A percentile compares a stretch with the other conserved stretches of the same genome.
Conservation (phyloP, 1,140 invertebrate species). For the Lepidostoma basale region DNA sequence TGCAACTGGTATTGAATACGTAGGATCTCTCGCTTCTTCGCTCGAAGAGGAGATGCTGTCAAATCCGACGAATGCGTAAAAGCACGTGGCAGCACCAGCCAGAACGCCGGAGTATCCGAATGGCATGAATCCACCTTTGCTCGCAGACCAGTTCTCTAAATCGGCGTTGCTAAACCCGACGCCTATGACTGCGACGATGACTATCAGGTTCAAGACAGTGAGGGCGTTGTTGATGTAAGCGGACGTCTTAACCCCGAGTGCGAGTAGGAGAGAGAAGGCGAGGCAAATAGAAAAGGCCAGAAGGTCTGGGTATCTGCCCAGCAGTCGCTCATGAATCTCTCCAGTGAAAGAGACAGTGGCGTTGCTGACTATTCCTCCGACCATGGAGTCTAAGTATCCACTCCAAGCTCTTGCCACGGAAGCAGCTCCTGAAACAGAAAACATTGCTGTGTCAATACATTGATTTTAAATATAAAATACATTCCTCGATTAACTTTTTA, state of each 20-base stretch:
- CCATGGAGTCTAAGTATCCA: slow-evolving; percentile 86
- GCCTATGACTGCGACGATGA: slow-evolving; percentile 76
- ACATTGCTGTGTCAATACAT: too few relatives aligned
- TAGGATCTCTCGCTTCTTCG: slow-evolving; percentile 84
- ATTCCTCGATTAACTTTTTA: too few relatives aligned
- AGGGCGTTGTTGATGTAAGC: slow-evolving; percentile 82
- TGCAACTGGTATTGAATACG: slow-evolving; percentile 79
- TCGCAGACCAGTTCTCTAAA: slow-evolving; percentile 76
- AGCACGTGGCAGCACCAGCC: slow-evolving; percentile 85
- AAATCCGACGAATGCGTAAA: slow-evolving; percentile 87
- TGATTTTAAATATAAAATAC: too few relatives aligned
- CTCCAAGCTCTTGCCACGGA: slow-evolving; percentile 92
- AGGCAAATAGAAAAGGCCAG: slow-evolving; percentile 79
- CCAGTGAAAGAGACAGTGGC: slow-evolving; percentile 75
- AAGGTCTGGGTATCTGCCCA: slow-evolving; percentile 80
- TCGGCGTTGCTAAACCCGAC: slow-evolving; percentile 83
- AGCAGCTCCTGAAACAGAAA: slow-evolving; percentile 75
- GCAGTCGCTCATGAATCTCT: slow-evolving; percentile 72
- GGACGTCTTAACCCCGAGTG: slow-evolving; percentile 86
- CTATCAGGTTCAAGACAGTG: slow-evolving; percentile 77
- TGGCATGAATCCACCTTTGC: slow-evolving; percentile 79
- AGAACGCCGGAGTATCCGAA: slow-evolving; percentile 79
- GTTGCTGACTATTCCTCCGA: slow-evolving; percentile 80
- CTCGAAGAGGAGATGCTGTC: slow-evolving; percentile 87
- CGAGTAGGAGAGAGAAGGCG: slow-evolving; percentile 72